phyloP scores from a whole-genome alignment of 2,797 vertebrate species.

The Urosaurus nigricauda region DNA sequence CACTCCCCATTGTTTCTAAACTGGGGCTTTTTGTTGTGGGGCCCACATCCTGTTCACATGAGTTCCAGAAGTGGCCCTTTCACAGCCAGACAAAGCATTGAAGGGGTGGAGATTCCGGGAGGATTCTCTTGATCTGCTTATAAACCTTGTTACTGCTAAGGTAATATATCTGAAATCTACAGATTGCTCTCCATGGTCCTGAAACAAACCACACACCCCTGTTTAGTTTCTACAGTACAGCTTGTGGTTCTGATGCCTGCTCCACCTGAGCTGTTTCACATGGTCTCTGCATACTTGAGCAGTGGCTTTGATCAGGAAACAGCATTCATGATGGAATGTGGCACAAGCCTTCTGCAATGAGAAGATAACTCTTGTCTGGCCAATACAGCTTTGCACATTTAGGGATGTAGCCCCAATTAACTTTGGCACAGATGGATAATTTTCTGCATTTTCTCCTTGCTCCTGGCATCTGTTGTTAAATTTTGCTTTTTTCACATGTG shows the following conservation, averaged over 20 bases:
- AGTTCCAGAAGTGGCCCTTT: neutral
- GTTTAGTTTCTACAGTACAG: neutral
- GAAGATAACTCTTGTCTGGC: no score
- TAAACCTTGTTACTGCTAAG: neutral
- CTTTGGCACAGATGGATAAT: no score
- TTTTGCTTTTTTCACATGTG: no score
- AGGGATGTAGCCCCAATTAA: no score
- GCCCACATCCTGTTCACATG: neutral
- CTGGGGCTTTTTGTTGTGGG: neutral
- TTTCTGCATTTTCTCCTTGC: no score
- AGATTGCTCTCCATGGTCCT: neutral
- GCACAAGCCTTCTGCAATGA: no score
- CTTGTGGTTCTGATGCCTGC: neutral
- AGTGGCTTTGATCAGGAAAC: no score
- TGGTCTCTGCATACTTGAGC: no score
- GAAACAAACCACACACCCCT: neutral
- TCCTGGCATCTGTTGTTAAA: no score
- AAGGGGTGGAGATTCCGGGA: neutral
- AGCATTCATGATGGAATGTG: no score
- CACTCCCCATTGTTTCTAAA: neutral
- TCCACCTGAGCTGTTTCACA: no score
- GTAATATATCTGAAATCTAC: neutral
- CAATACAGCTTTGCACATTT: no score
- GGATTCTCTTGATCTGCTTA: neutral
- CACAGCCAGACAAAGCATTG: neutral